phyloP scores from a whole-genome alignment of 2,888 invertebrate species.

The Thecophora atra region DNA sequence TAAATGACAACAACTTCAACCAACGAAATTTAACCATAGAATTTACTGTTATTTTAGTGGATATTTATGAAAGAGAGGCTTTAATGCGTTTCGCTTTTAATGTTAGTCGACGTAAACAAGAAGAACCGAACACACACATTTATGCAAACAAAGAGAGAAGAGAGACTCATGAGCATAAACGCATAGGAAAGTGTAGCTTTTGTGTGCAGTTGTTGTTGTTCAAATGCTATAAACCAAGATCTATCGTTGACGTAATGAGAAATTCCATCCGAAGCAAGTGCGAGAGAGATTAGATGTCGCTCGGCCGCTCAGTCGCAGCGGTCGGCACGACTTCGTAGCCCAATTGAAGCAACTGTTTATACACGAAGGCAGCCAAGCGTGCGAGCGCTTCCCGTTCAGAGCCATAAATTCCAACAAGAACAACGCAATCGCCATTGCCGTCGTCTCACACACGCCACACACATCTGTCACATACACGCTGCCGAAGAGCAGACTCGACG shows the following conservation, averaged over 20 bases:
- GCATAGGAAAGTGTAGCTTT: not conserved
- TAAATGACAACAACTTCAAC: no score
- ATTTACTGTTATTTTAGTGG: no score
- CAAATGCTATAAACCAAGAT: conserved; percentile 26
- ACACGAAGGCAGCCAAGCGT: conserved; percentile 14
- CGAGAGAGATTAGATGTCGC: conserved; percentile 29
- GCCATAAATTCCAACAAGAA: conserved; percentile 31
- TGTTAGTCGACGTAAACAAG: conserved; percentile 4
- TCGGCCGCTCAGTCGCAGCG: not conserved
- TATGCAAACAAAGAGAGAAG: not conserved
- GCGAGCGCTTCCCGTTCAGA: conserved; percentile 2
- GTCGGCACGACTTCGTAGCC: not conserved
- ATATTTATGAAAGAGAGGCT: no score
- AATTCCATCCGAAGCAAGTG: conserved; percentile 43
- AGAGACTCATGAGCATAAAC: not conserved
- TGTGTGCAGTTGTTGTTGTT: not conserved
- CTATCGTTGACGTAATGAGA: conserved; percentile 49
- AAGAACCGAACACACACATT: not conserved
- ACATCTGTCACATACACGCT: not conserved
- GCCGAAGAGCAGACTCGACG: conserved; percentile 8
- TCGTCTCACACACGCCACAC: conserved; percentile 23
- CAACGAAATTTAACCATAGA: no score
- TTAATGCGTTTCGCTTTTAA: not conserved
- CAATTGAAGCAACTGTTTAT: conserved; percentile 9
- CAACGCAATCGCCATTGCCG: not conserved